Evolutionary conservation across 1,140 invertebrate genomes (phyloP).

Genomic region (Goniozus legneri): DNA sequence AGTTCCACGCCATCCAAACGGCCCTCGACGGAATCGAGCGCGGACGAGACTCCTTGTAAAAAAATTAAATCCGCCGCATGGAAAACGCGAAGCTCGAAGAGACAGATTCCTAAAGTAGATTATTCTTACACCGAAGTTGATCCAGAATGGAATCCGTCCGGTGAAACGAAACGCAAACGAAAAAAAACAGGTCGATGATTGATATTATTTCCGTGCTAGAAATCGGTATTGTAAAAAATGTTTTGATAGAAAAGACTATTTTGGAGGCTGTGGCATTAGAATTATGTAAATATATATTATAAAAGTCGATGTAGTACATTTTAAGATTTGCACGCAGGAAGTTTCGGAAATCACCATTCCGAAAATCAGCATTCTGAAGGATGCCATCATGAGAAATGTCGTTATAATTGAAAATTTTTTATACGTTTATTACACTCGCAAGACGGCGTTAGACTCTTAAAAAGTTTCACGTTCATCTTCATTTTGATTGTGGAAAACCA

Average conservation of each 20-base stretch:
- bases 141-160: conserved; percentile 39
- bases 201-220: conserved; percentile 21
- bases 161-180: conserved; percentile 38
- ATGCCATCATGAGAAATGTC: no score
- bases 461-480: no score
- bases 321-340: no score
- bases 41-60: conserved; percentile 18
- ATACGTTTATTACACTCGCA: no score
- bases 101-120: conserved; percentile 45
- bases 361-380: no score
- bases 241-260: conserved; percentile 15
- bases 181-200: conserved; percentile 46
- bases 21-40: conserved; percentile 5
- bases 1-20: conserved; percentile 14
- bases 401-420: no score
- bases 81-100: conserved; percentile 39
- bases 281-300: conserved; percentile 25
- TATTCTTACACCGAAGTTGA: conserved; percentile 44
- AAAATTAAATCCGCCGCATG: conserved; percentile 23
- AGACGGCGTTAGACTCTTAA: no score
- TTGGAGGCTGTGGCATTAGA: conserved; percentile 19
- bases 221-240: conserved; percentile 17
- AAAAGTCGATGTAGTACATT: background rate
- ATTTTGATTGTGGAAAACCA: no score
- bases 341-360: no score